Percentiles rank a stretch among this genome's conserved stretches.
phyloP scores from a whole-genome alignment of 2,113 vertebrate genomes.

The Crypturellus undulatus region DNA sequence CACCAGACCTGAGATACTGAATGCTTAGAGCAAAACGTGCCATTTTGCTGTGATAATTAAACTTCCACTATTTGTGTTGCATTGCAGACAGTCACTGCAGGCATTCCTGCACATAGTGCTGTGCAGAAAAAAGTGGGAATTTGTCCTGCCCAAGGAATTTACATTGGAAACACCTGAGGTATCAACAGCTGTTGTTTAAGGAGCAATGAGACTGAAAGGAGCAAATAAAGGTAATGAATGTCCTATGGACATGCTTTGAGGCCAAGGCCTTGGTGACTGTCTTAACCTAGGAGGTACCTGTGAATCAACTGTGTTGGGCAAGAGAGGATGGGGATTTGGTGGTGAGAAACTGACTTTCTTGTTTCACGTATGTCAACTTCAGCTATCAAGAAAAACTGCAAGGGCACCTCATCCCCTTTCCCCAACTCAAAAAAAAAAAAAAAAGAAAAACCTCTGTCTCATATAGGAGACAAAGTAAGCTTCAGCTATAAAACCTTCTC shows the following conservation, averaged over 20 bases:
- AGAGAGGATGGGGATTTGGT: not conserved
- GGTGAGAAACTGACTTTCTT: not conserved
- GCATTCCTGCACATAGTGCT: not conserved
- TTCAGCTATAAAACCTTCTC: not conserved
- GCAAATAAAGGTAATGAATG: not conserved
- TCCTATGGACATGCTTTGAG: not conserved
- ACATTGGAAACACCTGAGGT: not conserved
- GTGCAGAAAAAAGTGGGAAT: not conserved
- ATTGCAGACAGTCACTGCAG: not conserved
- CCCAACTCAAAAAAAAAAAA: too few relatives aligned
- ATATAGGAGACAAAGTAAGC: not conserved
- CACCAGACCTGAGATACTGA: not conserved
- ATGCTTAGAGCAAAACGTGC: not conserved
- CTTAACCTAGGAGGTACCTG: not conserved
- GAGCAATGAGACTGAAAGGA: not conserved
- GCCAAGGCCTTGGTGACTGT: not conserved
- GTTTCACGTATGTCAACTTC: not conserved
- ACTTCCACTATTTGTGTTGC: not conserved
- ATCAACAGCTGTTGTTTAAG: not conserved
- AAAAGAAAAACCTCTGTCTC: not conserved
- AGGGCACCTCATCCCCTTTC: accelerated
- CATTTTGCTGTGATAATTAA: not conserved
- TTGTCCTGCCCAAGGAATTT: not conserved
- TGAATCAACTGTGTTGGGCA: not conserved
- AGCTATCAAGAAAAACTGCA: not conserved